Evolutionary conservation across 2,888 invertebrate species (phyloP).

Genomic region (Lasioglossum zephyrum): DNA sequence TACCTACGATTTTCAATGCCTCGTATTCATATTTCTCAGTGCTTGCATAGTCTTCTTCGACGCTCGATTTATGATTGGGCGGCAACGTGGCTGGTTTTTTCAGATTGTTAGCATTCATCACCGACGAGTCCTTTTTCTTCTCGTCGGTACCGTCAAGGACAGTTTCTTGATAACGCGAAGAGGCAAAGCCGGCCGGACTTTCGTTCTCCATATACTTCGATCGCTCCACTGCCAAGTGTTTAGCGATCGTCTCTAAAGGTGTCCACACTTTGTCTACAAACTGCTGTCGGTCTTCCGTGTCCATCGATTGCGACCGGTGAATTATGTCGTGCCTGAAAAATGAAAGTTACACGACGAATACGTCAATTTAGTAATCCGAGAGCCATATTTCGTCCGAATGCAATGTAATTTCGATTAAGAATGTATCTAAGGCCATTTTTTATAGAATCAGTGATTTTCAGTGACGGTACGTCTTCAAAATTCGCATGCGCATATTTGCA

Average conservation of each 20-base stretch:
- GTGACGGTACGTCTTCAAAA: not conserved
- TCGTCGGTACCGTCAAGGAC: conserved; percentile 26
- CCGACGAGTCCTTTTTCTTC: conserved; percentile 3
- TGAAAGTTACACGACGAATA: not conserved
- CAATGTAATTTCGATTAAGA: not conserved
- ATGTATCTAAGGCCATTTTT: not conserved
- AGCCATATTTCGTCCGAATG: not conserved
- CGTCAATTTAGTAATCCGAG: not conserved
- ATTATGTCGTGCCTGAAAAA: conserved; percentile 76
- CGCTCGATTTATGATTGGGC: conserved; percentile 53
- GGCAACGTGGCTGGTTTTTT: conserved; percentile 25
- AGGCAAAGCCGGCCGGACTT: conserved; percentile 35
- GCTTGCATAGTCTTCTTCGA: conserved; percentile 62
- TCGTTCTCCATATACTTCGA: conserved; percentile 59
- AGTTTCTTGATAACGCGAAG: conserved; percentile 70
- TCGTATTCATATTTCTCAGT: conserved; percentile 60
- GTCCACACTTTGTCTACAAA: conserved; percentile 74
- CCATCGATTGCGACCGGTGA: conserved; percentile 72
- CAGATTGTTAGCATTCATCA: not conserved
- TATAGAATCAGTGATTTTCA: not conserved
- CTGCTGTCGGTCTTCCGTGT: conserved; percentile 69
- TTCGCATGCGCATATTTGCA: not conserved
- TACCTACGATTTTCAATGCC: conserved; percentile 56
- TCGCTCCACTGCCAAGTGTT: conserved; percentile 77
- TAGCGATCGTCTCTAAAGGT: conserved; percentile 78